A percentile compares a stretch with the other conserved stretches of the same genome.
These are phyloP conservation scores for Aphrophora alni DNA, from an alignment of 2,888 invertebrate species.

Conservation along the genomic window DNA sequence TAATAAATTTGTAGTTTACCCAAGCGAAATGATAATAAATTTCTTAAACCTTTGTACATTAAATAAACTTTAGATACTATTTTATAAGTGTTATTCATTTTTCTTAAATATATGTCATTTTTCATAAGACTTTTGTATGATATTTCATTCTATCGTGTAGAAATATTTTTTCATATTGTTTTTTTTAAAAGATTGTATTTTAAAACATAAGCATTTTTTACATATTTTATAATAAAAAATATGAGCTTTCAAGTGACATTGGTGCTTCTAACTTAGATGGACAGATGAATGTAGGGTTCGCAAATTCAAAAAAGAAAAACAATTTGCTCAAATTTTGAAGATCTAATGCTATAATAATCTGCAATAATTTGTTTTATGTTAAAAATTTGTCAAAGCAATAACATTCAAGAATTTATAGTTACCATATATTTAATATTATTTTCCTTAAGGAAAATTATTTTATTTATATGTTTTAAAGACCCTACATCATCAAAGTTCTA, in stretches of 20 bases:
- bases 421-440: not conserved
- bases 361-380: not conserved
- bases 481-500: not conserved
- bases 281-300: not conserved
- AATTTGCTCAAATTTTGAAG: not conserved
- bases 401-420: not conserved
- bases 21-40: not conserved
- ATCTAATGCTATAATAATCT: not conserved
- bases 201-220: not conserved
- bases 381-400: not conserved
- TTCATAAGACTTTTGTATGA: not conserved
- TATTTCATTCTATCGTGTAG: not conserved
- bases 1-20: no score
- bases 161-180: not conserved
- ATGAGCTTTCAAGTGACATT: not conserved
- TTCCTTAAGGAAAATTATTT: not conserved
- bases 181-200: constrained; percentile 13
- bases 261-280: constrained; percentile 12
- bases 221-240: constrained; percentile 15
- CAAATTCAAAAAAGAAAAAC: not conserved
- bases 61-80: not conserved
- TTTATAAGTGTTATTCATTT: not conserved
- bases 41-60: not conserved
- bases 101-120: not conserved
- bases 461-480: not conserved